Evolutionary conservation across 2,797 vertebrate species (phyloP), one percentile per base, ranked within the genome.

Genomic region (Acanthopagrus latus): DNA sequence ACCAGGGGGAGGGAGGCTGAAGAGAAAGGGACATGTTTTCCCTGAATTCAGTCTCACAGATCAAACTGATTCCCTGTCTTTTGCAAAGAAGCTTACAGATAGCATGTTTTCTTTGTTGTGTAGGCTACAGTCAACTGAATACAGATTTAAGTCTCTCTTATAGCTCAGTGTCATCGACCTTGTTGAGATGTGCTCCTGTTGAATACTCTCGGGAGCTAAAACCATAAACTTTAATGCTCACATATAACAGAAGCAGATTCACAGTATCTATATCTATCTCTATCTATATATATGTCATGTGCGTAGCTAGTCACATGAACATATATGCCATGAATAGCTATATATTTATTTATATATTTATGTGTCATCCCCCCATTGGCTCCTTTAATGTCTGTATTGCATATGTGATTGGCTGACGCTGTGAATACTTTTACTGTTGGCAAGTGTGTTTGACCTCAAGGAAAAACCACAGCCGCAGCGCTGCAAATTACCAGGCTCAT

Each of bases 1-100:
- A 62, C 74, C 20, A 59, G 84, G 56, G 74, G 73, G n/a, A 51
- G 10, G 46, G 7, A 50, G 7, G 47, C 16, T 44, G 33, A 1
- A 21, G 18, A 51, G 2, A 11, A 21, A 4, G n/a, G 21, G 62
- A 10, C 8, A 43, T 4, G 25, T 38, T 13, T 14, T 14, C 56
- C 50, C 76, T 43, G 38, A 14, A 16, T 14, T 5, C 0, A 13
- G 41, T 64, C 58, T 50, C 27, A n/a, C 25, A 59, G 59, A 41
- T 21, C 25, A 59, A 51, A 7, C 46, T 43, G 6, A n/a, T 17
- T 56, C 17, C 23, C 38, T n/a, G 25, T 38, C 21, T 16, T 18
- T 13, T 50, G 16, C 14, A 2, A 16, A 11, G 17, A 58, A 60
- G 7, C 11, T 8, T 9, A 17, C 0, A n/a, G 23, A 18, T 25